A percentile compares a stretch with the other conserved stretches of the same genome.
These are phyloP conservation scores for Porites lutea DNA, from an alignment of 64 coral and sea anemone genomes.

Conservation along the genomic window DNA sequence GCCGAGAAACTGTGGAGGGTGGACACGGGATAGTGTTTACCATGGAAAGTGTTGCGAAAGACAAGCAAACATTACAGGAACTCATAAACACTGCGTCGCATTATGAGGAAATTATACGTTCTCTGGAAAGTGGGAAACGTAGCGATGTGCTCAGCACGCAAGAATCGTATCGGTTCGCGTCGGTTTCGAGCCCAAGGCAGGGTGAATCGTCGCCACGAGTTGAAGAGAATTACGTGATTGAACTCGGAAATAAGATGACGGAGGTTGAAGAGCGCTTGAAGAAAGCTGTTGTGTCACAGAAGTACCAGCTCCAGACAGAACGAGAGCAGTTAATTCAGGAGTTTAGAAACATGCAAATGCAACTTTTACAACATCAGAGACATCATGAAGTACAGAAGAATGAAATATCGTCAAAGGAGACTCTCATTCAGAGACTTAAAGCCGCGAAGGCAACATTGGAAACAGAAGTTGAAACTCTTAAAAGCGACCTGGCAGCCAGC, in stretches of 20 bases:
- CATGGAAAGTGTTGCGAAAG: constrained; percentile 81
- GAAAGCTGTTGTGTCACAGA: constrained; percentile 90
- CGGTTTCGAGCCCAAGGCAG: not conserved
- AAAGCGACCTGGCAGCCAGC: constrained; percentile 69
- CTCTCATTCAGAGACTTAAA: constrained; percentile 85
- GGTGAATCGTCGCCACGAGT: not conserved
- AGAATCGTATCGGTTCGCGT: constrained; percentile 39
- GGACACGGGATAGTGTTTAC: constrained; percentile 57
- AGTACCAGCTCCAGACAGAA: constrained; percentile 83
- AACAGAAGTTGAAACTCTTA: constrained; percentile 80
- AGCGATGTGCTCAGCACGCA: not conserved
- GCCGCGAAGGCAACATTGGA: constrained; percentile 83
- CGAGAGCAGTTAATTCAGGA: constrained; percentile 88
- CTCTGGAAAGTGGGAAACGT: constrained; percentile 53
- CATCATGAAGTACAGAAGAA: constrained; percentile 89
- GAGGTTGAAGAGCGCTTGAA: constrained; percentile 87
- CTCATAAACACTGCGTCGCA: constrained; percentile 75
- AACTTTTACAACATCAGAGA: constrained; percentile 78
- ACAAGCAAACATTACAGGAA: constrained; percentile 81
- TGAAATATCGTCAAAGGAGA: constrained; percentile 85
- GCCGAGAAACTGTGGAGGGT: constrained; percentile 15
- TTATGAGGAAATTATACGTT: constrained; percentile 88
- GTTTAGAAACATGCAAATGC: constrained; percentile 89
- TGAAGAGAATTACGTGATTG: constrained; percentile 40
- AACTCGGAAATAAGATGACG: constrained; percentile 86